A percentile compares a stretch with the other conserved stretches of the same genome.
Evolutionary conservation across 2,797 vertebrate genomes (phyloP).

Genomic region (Scleropages formosus): DNA sequence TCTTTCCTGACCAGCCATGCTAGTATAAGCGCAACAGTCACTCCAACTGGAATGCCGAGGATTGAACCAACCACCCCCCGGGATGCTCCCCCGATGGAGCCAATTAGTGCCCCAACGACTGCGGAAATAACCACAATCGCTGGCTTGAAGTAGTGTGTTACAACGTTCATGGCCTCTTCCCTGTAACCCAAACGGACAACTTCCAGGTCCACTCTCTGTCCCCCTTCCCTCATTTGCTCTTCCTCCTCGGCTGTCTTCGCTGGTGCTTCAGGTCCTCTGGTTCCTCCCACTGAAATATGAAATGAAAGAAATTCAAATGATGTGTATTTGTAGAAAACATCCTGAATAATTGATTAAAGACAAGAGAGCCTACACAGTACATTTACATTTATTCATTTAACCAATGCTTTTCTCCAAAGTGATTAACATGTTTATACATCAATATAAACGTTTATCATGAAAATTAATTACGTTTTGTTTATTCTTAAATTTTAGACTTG

Average conservation of each 20-base stretch:
- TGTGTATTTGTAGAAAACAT: no score
- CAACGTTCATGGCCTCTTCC: neutral
- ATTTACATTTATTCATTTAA: no score
- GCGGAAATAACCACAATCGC: conserved; percentile 17
- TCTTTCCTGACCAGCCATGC: neutral
- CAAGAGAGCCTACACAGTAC: no score
- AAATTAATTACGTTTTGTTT: no score
- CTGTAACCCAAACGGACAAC: neutral
- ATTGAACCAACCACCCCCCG: neutral
- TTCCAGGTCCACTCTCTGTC: neutral
- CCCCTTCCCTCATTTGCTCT: neutral
- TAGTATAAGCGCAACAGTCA: neutral
- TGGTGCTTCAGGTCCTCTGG: neutral
- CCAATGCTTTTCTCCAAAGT: no score
- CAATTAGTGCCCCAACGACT: conserved; percentile 34
- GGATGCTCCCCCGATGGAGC: neutral
- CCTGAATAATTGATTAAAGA: no score
- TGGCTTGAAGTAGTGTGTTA: conserved; percentile 21
- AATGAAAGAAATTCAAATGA: neutral
- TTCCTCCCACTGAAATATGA: conserved; percentile 27
- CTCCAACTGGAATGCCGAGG: neutral
- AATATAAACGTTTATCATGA: no score
- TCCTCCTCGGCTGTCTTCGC: neutral
- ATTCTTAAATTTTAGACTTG: no score
- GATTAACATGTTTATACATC: no score